phyloP scores from a whole-genome alignment of 2,888 invertebrate species.

The Empis stercorea region DNA sequence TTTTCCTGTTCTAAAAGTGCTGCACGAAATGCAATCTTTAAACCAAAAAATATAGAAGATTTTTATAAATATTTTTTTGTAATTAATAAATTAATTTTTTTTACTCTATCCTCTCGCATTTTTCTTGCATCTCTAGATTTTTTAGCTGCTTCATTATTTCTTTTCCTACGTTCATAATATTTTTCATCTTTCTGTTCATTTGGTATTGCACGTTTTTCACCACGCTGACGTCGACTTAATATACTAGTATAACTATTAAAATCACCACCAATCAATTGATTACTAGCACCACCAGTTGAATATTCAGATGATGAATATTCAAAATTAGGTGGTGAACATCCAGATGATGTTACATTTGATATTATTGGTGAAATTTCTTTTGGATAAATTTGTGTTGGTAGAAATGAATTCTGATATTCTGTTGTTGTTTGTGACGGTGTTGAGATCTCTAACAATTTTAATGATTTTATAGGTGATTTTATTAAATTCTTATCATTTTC shows the following conservation, averaged over 20 bases:
- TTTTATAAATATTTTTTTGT: slow-evolving; percentile 3
- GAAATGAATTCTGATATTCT: background rate
- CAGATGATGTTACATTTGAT: slow-evolving; percentile 15
- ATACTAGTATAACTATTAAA: background rate
- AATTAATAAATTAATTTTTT: background rate
- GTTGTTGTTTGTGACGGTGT: too few species aligned
- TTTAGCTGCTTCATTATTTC: slow-evolving; percentile 86
- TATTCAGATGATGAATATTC: background rate
- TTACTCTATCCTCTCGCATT: slow-evolving; percentile 72
- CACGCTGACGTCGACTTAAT: slow-evolving; percentile 46
- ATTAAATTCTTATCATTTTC: too few species aligned
- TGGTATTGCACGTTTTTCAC: slow-evolving; percentile 78
- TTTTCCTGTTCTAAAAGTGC: slow-evolving; percentile 80
- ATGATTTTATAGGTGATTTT: too few species aligned
- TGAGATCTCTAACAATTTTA: too few species aligned
- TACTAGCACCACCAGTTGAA: too few species aligned
- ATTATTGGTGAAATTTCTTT: slow-evolving; percentile 11
- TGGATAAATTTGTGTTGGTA: slow-evolving; percentile 6
- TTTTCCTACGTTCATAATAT: slow-evolving; percentile 73
- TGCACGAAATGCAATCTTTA: slow-evolving; percentile 66
- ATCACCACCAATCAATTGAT: background rate
- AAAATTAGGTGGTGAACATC: slow-evolving; percentile 1
- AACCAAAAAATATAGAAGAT: too few species aligned
- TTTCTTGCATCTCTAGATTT: slow-evolving; percentile 81
- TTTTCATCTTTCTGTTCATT: slow-evolving; percentile 78